Base-by-base conservation (phyloP, 2,113 vertebrate genomes). In the Perccottus glenii region DNA sequence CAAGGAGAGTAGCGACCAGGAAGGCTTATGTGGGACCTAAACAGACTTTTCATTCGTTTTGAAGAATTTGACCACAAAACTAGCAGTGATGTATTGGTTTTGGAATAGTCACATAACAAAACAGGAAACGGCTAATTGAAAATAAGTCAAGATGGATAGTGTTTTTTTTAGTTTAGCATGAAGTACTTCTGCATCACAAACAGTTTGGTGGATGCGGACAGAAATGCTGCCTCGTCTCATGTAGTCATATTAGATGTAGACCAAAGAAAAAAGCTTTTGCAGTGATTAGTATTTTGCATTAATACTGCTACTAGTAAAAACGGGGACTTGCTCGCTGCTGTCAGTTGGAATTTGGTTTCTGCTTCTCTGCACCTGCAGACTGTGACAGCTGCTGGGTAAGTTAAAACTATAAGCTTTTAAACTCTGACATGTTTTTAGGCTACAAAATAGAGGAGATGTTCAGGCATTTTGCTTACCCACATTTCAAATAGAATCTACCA, bases 1-100 rank as follows among this genome's bases (percentile, higher is more conserved):
- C 78, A 36, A 55, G 53, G 83, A 90, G 83, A 77, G 78, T 87
- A 78, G 73, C 9, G 36, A 84, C 77, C 84, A 70, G 84, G 47
- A 48, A 73, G 79, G 86, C 85, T 90, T 88, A 88, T 57, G 62
- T 42, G 67, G 32, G 52, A 55, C 7, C 33, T 38, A 3, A 4
- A 55, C 52, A 6, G n/a, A 7, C 33, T 55, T 38, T 55, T 9
- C 32, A 55, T 32, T 55, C 19, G 3, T 27, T 27, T 27, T 55
- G 7, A 55, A 36, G 11, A 14, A 38, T 55, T 8, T 38, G n/a
- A 38, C 32, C 9, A 12, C 32, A 12, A 46, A 4, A 46, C 11
- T 11, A 46, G 12, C 44, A 46, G 12, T 40, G 1, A 46, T 11
- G 12, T 3, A 2, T 45, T 45, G 12, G 11, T 46, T 11, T 2